These are phyloP conservation scores for Escarpia spicata DNA, from an alignment of 2,888 invertebrate genomes.

Conservation along the genomic window DNA sequence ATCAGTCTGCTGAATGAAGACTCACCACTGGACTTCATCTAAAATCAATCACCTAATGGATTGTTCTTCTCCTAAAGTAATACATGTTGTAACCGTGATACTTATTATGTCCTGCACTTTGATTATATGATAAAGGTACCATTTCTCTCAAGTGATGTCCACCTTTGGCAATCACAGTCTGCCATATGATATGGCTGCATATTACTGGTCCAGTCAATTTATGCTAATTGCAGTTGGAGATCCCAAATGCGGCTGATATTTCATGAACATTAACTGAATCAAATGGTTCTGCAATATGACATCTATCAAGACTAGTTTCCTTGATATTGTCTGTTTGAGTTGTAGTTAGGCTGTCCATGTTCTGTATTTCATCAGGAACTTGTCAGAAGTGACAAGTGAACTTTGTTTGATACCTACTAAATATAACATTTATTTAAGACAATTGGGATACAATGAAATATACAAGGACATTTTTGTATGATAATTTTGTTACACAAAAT, in stretches of 20 bases:
- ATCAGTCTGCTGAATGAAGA: background rate
- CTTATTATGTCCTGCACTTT: background rate
- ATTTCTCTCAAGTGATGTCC: background rate
- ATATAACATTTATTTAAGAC: background rate
- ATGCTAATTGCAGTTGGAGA: background rate
- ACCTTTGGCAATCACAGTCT: background rate
- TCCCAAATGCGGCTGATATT: background rate
- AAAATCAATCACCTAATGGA: background rate
- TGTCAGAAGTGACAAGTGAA: background rate
- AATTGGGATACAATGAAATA: background rate
- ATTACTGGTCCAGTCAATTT: background rate
- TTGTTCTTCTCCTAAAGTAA: background rate
- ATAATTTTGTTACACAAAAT: background rate
- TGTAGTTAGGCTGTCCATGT: background rate
- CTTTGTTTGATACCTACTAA: background rate
- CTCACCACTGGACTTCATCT: background rate
- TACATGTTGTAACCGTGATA: background rate
- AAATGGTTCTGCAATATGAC: background rate
- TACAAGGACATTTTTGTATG: background rate
- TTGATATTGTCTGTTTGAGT: background rate
- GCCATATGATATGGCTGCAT: background rate
- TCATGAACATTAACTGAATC: background rate
- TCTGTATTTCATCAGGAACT: background rate
- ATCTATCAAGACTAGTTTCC: background rate
- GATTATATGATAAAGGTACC: slow-evolving; percentile 9